A percentile compares a stretch with the other conserved stretches of the same genome.
Evolutionary conservation across 2,888 invertebrate species (phyloP).

Genomic region (Beris morrisii): DNA sequence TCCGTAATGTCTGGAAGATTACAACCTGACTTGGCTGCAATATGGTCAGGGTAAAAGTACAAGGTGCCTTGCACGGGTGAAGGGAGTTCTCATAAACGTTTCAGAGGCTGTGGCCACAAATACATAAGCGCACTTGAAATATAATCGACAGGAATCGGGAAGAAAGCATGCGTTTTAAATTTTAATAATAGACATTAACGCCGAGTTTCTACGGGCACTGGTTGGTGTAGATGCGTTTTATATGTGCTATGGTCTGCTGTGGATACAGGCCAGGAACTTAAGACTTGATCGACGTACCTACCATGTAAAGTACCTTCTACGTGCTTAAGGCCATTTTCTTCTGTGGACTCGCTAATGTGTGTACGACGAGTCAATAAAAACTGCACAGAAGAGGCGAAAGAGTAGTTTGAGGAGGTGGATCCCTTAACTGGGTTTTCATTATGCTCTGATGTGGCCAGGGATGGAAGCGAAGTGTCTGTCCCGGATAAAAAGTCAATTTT

Average conservation of each 20-base stretch:
- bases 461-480: conserved; percentile 13
- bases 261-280: not conserved
- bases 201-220: conserved; percentile 10
- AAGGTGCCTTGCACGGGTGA: no score
- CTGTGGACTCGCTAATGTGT: conserved; percentile 33
- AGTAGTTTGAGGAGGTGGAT: conserved; percentile 32
- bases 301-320: conserved; percentile 1
- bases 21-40: no score
- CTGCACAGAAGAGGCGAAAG: conserved; percentile 26
- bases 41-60: no score
- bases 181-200: conserved; percentile 38
- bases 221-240: conserved; percentile 13
- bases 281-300: conserved; percentile 16
- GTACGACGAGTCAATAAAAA: conserved; percentile 33
- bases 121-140: no score
- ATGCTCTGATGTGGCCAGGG: no score
- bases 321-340: conserved; percentile 26
- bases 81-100: no score
- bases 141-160: not conserved
- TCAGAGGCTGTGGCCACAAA: no score
- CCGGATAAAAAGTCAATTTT: conserved; percentile 32
- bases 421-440: conserved; percentile 31
- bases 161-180: conserved; percentile 37
- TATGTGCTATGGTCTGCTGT: not conserved
- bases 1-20: no score